Evolutionary conservation across 2,888 invertebrate genomes (phyloP), one percentile per base, ranked within the genome.

Genomic region (Malthinus seriepunctatus): DNA sequence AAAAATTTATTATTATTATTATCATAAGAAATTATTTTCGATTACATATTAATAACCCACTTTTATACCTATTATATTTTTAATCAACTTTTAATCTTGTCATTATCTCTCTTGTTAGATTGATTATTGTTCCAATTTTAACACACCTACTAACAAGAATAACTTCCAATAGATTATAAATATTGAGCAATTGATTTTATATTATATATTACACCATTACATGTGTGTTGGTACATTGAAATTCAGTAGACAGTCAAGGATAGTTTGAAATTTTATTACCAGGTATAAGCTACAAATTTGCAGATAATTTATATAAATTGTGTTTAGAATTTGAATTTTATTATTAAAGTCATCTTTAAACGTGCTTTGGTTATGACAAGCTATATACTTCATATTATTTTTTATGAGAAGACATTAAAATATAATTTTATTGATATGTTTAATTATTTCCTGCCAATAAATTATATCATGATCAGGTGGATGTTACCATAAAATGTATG

Each of bases 201-300:
- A 8, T 46, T 33, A 32, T 46, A 32, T 46, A 46, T 46, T 46
- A 9, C 10, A 23, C 39, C 32, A 50, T 23, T 42, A 12, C 10
- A 5, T 32, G 12, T 32, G 32, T 39, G 11, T 50, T 8, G 10
- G 31, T 10, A 10, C 32, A 44, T 51, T 51, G 12, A 51, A 51
- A 51, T 51, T 44, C 51, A 35, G 14, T 15, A n/a, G 34, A 39
- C 51, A 51, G n/a, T 31, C 51, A 44, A 51, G 51, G 51, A 32
- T 35, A 34, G 44, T 44, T 34, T 33, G 10, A 46, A 34, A 9
- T 34, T 10, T 44, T 45, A 44, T 51, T 51, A 32, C 45, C 23
- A 31, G 45, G 44, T 14, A 37, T 34, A 42, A 46, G 45, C 35
- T 37, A 52, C 52, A 46, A 46, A 46, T 45, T 45, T 52, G 44